Evolutionary conservation across 2,797 vertebrate species (phyloP).

Genomic region (Hylomyscus alleni): DNA sequence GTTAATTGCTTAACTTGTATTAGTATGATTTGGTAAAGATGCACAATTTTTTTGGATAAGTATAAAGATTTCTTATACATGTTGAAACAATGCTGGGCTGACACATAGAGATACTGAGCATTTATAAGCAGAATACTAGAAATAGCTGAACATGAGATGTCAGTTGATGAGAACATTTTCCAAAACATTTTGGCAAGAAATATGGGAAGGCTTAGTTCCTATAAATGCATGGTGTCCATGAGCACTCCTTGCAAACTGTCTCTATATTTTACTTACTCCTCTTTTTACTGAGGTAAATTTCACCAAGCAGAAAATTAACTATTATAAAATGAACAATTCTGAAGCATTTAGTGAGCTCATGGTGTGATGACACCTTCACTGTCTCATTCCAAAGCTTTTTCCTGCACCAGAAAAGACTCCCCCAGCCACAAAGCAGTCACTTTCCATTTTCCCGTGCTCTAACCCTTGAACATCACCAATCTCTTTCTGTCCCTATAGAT

Average conservation of each 20-base stretch:
- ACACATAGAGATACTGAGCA: background rate
- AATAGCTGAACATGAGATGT: background rate
- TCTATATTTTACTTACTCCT: background rate
- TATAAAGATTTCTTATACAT: background rate
- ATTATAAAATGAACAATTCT: background rate
- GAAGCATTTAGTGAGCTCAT: background rate
- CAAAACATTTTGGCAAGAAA: constrained; percentile 16
- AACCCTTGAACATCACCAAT: background rate
- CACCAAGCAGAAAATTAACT: background rate
- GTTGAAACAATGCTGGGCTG: background rate
- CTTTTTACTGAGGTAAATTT: background rate
- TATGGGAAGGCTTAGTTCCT: background rate
- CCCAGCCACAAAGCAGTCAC: background rate
- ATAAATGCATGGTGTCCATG: background rate
- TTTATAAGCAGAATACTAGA: background rate
- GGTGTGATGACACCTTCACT: rapidly evolving
- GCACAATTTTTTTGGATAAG: background rate
- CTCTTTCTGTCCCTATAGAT: background rate
- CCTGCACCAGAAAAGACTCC: background rate
- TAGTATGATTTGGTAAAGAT: background rate
- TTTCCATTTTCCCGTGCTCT: background rate
- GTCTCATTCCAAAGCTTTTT: background rate
- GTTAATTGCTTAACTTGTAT: background rate
- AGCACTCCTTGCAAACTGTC: background rate
- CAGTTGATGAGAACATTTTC: background rate